These are phyloP conservation scores for Serranus cabrilla DNA, from an alignment of 2,797 vertebrate genomes.

Conservation along the genomic window DNA sequence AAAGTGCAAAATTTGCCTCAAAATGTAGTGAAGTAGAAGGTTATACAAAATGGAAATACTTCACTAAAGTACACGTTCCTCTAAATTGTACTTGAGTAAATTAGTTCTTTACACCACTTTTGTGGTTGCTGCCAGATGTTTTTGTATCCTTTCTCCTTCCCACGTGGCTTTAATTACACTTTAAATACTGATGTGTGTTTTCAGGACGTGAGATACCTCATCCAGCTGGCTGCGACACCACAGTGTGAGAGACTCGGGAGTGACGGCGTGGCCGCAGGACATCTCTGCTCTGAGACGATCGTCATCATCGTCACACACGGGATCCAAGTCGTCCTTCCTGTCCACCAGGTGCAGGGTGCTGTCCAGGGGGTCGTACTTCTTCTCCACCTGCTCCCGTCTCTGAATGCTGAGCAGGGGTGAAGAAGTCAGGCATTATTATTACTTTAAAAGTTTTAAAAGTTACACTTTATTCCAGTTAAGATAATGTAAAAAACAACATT, in stretches of 20 bases:
- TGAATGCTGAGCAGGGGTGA: accelerated
- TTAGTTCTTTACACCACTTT: too few species aligned
- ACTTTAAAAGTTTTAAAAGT: background rate
- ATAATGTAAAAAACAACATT: too few species aligned
- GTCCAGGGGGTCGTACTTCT: conserved; percentile 65
- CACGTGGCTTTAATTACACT: too few species aligned
- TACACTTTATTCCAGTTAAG: background rate
- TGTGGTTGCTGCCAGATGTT: too few species aligned
- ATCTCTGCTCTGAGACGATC: conserved; percentile 71
- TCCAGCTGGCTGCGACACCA: conserved; percentile 77
- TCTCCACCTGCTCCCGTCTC: conserved; percentile 26
- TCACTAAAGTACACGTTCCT: too few species aligned
- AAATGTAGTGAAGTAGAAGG: too few species aligned
- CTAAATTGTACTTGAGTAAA: too few species aligned
- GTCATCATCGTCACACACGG: conserved; percentile 71
- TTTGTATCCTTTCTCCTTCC: too few species aligned
- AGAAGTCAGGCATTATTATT: background rate
- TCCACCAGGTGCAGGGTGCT: conserved; percentile 69
- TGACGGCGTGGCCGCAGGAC: conserved; percentile 83
- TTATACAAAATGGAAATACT: too few species aligned
- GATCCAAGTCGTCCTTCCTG: conserved; percentile 68
- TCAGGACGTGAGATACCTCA: conserved; percentile 50
- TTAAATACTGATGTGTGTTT: background rate
- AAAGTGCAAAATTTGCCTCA: too few species aligned
- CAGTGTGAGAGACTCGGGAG: conserved; percentile 68